A percentile compares a stretch with the other conserved stretches of the same genome.
Evolutionary conservation across 2,113 vertebrate genomes (phyloP).

Genomic region (Actinemys pallida): DNA sequence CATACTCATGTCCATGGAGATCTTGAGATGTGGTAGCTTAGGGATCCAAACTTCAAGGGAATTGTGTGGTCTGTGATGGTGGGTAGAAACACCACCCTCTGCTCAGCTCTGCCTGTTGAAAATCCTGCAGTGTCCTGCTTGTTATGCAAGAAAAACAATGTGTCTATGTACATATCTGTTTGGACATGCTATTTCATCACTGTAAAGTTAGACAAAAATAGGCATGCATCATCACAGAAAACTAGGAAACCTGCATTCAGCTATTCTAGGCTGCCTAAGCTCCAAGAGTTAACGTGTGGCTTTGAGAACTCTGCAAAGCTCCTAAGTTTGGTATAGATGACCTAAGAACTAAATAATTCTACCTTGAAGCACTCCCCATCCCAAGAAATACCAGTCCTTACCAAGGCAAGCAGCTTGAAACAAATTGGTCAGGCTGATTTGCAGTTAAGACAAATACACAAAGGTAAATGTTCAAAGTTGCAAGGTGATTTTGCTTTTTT

Average conservation of each 20-base stretch:
- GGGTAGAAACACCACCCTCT: neutral
- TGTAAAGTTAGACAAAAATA: neutral
- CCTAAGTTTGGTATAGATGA: neutral
- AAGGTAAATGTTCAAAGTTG: neutral
- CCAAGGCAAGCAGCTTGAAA: neutral
- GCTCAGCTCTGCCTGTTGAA: neutral
- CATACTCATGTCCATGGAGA: neutral
- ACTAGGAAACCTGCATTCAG: neutral
- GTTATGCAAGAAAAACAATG: neutral
- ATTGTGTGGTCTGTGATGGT: neutral
- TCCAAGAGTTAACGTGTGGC: neutral
- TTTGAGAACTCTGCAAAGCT: neutral
- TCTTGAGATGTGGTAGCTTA: neutral
- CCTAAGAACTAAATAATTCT: neutral
- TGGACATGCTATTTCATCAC: neutral
- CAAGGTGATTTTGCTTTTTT: neutral
- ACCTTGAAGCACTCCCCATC: neutral
- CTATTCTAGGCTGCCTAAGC: neutral
- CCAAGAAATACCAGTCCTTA: neutral
- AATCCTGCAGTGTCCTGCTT: neutral
- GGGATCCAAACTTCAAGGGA: neutral
- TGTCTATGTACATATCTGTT: neutral
- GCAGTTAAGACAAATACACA: neutral
- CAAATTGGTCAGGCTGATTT: neutral
- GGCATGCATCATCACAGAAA: neutral